These are phyloP conservation scores for Theristicus caerulescens DNA, from an alignment of 2,113 vertebrate genomes.

Conservation along the genomic window DNA sequence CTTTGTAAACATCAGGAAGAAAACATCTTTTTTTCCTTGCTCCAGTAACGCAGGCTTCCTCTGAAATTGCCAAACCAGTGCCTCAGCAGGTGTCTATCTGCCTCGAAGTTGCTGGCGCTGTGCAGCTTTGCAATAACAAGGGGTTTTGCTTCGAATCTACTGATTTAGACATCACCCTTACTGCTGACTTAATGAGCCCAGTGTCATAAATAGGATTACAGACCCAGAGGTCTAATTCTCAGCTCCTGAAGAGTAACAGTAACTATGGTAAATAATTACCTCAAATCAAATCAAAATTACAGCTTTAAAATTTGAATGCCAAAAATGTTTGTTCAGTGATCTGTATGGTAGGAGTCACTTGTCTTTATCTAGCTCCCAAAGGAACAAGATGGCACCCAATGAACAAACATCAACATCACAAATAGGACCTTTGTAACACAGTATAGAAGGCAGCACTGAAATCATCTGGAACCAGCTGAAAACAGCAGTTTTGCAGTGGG, in stretches of 20 bases:
- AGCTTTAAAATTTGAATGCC: not conserved
- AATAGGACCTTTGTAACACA: not conserved
- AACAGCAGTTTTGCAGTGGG: not conserved
- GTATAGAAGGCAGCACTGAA: not conserved
- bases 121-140: not conserved
- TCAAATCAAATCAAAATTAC: slow-evolving; percentile 42
- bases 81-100: slow-evolving; percentile 23
- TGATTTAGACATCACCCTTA: slow-evolving; percentile 35
- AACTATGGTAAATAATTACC: slow-evolving; percentile 56
- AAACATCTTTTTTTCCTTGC: not conserved
- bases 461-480: not conserved
- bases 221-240: slow-evolving; percentile 43
- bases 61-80: not conserved
- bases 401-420: not conserved
- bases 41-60: not conserved
- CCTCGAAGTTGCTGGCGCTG: not conserved
- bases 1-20: not conserved
- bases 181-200: slow-evolving; percentile 48
- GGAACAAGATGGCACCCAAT: not conserved
- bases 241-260: slow-evolving; percentile 22
- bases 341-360: not conserved
- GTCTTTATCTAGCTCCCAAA: not conserved
- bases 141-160: not conserved
- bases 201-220: slow-evolving; percentile 50
- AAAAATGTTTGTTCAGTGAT: slow-evolving; percentile 2